These are phyloP conservation scores for Scrobipalpa costella DNA, from an alignment of 2,888 invertebrate genomes.

Conservation along the genomic window DNA sequence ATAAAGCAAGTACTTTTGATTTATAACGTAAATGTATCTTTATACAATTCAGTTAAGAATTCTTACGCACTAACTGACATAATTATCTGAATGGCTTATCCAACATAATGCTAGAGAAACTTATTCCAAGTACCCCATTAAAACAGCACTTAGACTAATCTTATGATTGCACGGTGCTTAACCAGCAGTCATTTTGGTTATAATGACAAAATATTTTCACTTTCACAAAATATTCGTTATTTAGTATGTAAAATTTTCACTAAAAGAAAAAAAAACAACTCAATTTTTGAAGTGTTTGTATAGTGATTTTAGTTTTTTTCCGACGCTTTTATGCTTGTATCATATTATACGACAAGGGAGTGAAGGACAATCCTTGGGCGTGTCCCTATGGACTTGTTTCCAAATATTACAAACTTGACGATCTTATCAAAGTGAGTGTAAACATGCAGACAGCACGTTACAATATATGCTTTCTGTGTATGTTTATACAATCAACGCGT, in stretches of 20 bases:
- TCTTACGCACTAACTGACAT: not conserved
- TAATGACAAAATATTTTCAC: slow-evolving; percentile 6
- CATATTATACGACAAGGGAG: no score
- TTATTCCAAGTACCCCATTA: not conserved
- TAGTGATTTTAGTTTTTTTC: no score
- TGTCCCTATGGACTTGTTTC: not conserved
- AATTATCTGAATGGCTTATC: not conserved
- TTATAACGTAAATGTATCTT: not conserved
- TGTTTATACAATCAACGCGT: no score
- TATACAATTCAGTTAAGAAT: not conserved
- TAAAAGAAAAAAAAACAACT: no score
- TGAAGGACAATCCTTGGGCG: not conserved
- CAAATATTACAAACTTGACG: no score
- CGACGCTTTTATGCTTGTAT: no score
- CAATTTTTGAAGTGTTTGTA: no score
- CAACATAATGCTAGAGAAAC: not conserved
- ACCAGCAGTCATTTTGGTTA: slow-evolving; percentile 3
- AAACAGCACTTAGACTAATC: not conserved
- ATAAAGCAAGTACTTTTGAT: no score
- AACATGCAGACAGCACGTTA: no score
- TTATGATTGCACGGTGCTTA: slow-evolving; percentile 3
- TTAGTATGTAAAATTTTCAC: not conserved
- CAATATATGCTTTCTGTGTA: no score
- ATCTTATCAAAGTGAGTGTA: no score
- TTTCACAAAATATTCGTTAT: not conserved